phyloP scores from a whole-genome alignment of 2,113 vertebrate species.

The Oncorhynchus tshawytscha region DNA sequence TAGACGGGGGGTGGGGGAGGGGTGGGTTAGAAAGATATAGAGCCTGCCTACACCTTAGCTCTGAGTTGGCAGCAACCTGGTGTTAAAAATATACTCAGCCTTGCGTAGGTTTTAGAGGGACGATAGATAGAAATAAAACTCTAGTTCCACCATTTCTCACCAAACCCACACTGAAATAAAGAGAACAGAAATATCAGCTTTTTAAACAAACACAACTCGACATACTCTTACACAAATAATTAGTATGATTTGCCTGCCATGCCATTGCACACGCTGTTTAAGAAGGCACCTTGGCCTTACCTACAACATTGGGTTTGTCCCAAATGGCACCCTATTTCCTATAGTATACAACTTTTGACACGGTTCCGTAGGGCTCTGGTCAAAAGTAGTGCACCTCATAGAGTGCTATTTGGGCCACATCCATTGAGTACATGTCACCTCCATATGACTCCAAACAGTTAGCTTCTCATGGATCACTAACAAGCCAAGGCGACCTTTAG shows the following conservation, averaged over 20 bases:
- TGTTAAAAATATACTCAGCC: slow-evolving; percentile 66
- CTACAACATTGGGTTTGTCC: background rate
- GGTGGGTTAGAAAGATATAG: slow-evolving; percentile 22
- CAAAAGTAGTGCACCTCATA: too few relatives aligned
- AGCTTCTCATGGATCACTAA: background rate
- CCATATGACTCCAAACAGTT: slow-evolving; percentile 9
- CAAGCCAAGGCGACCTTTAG: slow-evolving; percentile 1
- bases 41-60: slow-evolving; percentile 15
- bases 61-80: slow-evolving; percentile 44
- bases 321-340: too few relatives aligned
- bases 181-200: slow-evolving; percentile 20
- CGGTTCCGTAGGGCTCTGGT: too few relatives aligned
- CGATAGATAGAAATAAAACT: slow-evolving; percentile 22
- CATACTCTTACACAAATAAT: too few relatives aligned
- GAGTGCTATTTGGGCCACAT: too few relatives aligned
- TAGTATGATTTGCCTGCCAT: too few relatives aligned
- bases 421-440: slow-evolving; percentile 27
- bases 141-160: slow-evolving; percentile 43
- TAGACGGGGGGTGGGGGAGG: background rate
- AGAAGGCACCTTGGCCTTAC: background rate
- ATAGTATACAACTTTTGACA: too few relatives aligned
- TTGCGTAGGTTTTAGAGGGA: slow-evolving; percentile 9
- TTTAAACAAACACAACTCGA: too few relatives aligned
- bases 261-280: too few relatives aligned
- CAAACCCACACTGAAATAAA: slow-evolving; percentile 37